Conservation (phyloP, 2,113 vertebrate species). For the Phocoena phocoena region DNA sequence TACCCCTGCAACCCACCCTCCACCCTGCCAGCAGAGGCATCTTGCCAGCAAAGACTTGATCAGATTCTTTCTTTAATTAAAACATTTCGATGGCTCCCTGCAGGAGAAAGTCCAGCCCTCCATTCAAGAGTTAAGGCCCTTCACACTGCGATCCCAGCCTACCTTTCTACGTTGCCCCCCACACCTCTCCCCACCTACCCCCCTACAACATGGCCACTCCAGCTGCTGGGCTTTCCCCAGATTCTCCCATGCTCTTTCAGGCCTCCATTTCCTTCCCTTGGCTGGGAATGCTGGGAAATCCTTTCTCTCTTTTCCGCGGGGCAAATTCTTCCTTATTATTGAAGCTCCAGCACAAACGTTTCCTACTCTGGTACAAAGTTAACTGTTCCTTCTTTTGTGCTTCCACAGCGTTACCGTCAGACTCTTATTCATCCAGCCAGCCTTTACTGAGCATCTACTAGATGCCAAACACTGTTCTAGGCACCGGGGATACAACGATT, state of each 20-base stretch:
- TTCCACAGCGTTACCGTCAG: not conserved
- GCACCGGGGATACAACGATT: not conserved
- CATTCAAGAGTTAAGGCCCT: constrained; percentile 19
- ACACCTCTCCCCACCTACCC: not conserved
- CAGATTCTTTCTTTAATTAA: constrained; percentile 63
- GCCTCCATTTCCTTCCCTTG: constrained; percentile 3
- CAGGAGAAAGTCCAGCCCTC: constrained; percentile 3
- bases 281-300: not conserved
- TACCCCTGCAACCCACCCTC: not conserved
- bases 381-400: not conserved
- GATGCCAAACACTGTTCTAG: not conserved
- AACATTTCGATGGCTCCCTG: constrained; percentile 45
- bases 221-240: not conserved
- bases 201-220: not conserved
- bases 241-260: not conserved
- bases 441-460: not conserved
- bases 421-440: not conserved
- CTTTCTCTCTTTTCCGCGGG: not conserved
- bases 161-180: not conserved
- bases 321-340: not conserved
- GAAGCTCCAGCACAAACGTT: not conserved
- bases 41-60: constrained; percentile 46
- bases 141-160: not conserved
- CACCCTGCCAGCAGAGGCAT: not conserved
- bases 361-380: not conserved